These are phyloP conservation scores for Nephrocerus scutellatus DNA, from an alignment of 2,888 invertebrate genomes.

Conservation along the genomic window DNA sequence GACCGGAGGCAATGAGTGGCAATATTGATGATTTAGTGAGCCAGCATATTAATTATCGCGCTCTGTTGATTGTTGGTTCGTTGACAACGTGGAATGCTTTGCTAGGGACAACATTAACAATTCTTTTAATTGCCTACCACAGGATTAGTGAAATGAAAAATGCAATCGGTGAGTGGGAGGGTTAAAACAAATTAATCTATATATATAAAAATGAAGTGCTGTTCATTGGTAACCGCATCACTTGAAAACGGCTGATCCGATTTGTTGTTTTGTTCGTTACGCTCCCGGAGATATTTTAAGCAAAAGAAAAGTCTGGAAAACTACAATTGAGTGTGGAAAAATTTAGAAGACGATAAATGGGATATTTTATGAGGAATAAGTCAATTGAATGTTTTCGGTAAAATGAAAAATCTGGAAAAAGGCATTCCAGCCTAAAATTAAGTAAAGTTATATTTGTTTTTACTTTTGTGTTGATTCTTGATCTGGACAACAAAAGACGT, in stretches of 20 bases:
- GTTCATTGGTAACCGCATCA: neutral
- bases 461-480: no score
- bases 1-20: constrained; percentile 2
- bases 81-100: constrained; percentile 37
- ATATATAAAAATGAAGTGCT: neutral
- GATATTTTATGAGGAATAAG: no score
- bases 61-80: constrained; percentile 32
- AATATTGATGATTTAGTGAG: neutral
- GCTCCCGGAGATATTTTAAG: no score
- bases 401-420: no score
- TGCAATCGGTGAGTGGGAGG: constrained; percentile 33
- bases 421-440: no score
- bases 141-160: constrained; percentile 41
- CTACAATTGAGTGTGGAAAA: no score
- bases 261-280: neutral
- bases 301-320: no score
- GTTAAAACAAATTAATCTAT: neutral
- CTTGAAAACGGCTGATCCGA: neutral
- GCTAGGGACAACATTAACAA: constrained; percentile 34
- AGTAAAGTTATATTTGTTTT: no score
- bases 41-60: constrained; percentile 25
- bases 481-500: no score
- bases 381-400: no score
- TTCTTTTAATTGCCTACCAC: constrained; percentile 41
- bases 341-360: no score